Base-by-base conservation (phyloP, 1,140 invertebrate genomes). In the Diabrotica undecimpunctata region DNA sequence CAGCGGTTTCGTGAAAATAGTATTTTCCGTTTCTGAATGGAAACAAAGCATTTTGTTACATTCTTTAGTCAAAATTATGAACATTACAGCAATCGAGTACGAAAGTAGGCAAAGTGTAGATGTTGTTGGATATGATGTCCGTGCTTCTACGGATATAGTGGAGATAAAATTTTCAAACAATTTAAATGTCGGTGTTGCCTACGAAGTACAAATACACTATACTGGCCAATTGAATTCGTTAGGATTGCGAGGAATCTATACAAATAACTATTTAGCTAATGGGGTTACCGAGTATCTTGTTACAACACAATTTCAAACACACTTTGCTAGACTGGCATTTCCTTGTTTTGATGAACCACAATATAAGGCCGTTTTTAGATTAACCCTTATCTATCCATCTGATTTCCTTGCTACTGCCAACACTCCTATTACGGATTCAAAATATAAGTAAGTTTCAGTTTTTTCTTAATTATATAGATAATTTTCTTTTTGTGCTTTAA, bases 311-410 rank as follows among this genome's bases (percentile, higher is more conserved):
- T 88, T 96, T 72, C 88, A 95, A 74, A 87, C 93, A 1, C 89
- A 88, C 0, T 86, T 90, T 75, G 94, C 95, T 0, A 83, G 94
- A 46, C 81, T 86, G 38, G 90, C 92, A 0, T 95, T 97, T 71
- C 95, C 95, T 0, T 95, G 93, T 77, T 93, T 95, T 75, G 94
- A 97, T 77, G 94, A 97, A 71, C 92, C 93, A 0, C 85, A 86
- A 0, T 84, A 94, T 53, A 96, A 96, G 78, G 90, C 93, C 4
- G 84, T 83, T 12, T 95, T 92, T 71, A 80, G 85, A 65, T 80
- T 89, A 46, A 88, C 84, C 68, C 81, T 94, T 5, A 84, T 87
- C 0, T 82, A 81, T 46, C 83, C 84, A 25, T 25, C 25, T 25
- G 25, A 25, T 25, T 25, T 25, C 25, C 25, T 2, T 25, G 25